A percentile compares a stretch with the other conserved stretches of the same genome.
phyloP scores from a whole-genome alignment of 1,140 invertebrate species.

The Drosophila equinoxialis region DNA sequence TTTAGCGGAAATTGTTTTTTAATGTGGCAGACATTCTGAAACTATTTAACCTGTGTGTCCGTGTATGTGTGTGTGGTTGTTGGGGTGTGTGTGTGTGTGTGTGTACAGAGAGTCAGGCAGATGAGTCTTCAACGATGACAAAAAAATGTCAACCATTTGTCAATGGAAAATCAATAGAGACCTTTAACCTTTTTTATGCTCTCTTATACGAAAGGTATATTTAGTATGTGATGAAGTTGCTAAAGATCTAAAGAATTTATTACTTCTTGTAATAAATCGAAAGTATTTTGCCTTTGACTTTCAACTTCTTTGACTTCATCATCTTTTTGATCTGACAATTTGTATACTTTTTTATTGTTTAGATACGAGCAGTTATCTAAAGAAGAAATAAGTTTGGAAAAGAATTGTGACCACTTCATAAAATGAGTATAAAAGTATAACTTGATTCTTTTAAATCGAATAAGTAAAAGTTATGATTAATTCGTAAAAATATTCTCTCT shows the following conservation, averaged over 20 bases:
- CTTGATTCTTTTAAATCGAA: too few species aligned
- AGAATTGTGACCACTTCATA: too few species aligned
- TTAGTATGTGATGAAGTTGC: not conserved
- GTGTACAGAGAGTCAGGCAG: constrained; percentile 11
- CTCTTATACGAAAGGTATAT: not conserved
- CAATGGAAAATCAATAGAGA: constrained; percentile 78
- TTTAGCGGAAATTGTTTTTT: constrained; percentile 79
- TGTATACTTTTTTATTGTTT: too few species aligned
- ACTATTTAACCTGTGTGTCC: constrained; percentile 66
- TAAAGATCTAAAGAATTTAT: not conserved
- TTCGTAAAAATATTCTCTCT: too few species aligned
- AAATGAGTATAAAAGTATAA: too few species aligned
- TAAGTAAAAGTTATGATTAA: too few species aligned
- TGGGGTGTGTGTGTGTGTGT: not conserved
- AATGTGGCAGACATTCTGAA: constrained; percentile 74
- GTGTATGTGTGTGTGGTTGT: not conserved
- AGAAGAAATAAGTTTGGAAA: too few species aligned
- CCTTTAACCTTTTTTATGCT: constrained; percentile 31
- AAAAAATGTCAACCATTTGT: constrained; percentile 72
- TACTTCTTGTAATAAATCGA: too few species aligned
- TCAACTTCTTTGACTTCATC: too few species aligned
- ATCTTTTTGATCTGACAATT: too few species aligned
- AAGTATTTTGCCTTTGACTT: too few species aligned
- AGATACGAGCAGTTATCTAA: too few species aligned
- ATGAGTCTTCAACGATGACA: constrained; percentile 15